These are phyloP conservation scores for Diplodus sargus DNA, from an alignment of 2,797 vertebrate genomes.

Conservation along the genomic window DNA sequence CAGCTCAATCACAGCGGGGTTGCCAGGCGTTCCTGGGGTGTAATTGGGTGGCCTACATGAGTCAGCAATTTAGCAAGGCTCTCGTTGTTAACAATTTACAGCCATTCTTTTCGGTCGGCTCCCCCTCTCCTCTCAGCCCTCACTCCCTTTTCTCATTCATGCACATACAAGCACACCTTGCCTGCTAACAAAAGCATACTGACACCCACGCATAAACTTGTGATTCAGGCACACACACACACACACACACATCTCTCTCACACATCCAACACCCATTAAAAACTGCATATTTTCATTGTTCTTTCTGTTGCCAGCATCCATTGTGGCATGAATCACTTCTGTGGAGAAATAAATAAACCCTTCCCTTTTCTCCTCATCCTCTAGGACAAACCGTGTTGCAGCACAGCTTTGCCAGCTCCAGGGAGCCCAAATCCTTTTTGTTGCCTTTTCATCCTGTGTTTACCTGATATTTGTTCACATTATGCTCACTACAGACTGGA, in stretches of 20 bases:
- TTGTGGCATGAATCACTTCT: constrained; percentile 46
- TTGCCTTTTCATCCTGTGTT: constrained; percentile 44
- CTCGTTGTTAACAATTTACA: constrained; percentile 55
- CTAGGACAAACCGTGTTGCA: constrained; percentile 36
- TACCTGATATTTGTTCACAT: constrained; percentile 57
- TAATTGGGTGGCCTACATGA: constrained; percentile 71
- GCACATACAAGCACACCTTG: constrained; percentile 4
- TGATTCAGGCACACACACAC: constrained; percentile 1
- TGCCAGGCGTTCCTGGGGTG: constrained; percentile 55
- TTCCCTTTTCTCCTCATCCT: constrained; percentile 27
- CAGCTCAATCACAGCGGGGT: constrained; percentile 62
- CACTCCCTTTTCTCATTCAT: not conserved
- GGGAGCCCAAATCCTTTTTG: constrained; percentile 50
- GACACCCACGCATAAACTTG: not conserved
- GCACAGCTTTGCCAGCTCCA: constrained; percentile 39
- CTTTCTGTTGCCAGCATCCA: constrained; percentile 38
- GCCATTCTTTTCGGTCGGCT: constrained; percentile 55
- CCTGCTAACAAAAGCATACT: constrained; percentile 7
- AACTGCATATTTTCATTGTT: constrained; percentile 24
- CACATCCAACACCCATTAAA: constrained; percentile 6
- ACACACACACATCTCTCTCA: not conserved
- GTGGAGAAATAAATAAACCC: constrained; percentile 34
- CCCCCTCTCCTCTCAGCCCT: constrained; percentile 5
- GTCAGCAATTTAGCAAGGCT: constrained; percentile 71
- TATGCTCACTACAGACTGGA: constrained; percentile 33